Evolutionary conservation across 2,888 invertebrate species (phyloP), one percentile per base, ranked within the genome.

Genomic region (Resseliella maxima): DNA sequence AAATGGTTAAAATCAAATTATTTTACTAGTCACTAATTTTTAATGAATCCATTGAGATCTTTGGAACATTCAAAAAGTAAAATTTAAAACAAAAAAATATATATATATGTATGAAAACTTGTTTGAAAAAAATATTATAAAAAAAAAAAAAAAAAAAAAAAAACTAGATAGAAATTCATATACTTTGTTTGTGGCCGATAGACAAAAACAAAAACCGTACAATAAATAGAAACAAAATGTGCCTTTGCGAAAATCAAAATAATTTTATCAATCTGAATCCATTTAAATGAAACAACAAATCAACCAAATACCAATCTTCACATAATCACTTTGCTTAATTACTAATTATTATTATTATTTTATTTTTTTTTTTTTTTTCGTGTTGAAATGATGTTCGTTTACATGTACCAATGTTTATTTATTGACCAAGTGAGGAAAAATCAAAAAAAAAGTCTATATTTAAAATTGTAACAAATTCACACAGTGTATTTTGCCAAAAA

Each of bases 381-480:
- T 59, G 59, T 59, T 59, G 59, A 59, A 59, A 59, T 59, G 59
- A 59, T 27, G 50, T 41, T 41, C 41, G 41, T 50, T 50, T 50
- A 50, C 50, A 50, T 50, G 59, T 59, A 59, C 59, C 59, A 59
- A 59, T n/a, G n/a, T 59, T 50, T 59, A 59, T 59, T 59, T 59
- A 59, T 59, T 59, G 59, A 59, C 59, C 59, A 59, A 59, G 59
- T 24, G 59, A 59, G 59, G 24, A 24, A 27, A 27, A 59, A 59
- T 2, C 59, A 27, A 59, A n/a, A 59, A 59, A 59, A 59, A 59
- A 59, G 59, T 59, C 59, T 59, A 59, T 59, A 59, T 27, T 59
- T 59, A 59, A 24, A 59, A 59, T 59, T 59, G 59, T 59, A 59
- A 59, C 59, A 59, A 59, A 59, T 59, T 59, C 59, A 59, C 59